These are phyloP conservation scores for Paramisgurnus dabryanus DNA, from an alignment of 2,113 vertebrate genomes.

Conservation along the genomic window DNA sequence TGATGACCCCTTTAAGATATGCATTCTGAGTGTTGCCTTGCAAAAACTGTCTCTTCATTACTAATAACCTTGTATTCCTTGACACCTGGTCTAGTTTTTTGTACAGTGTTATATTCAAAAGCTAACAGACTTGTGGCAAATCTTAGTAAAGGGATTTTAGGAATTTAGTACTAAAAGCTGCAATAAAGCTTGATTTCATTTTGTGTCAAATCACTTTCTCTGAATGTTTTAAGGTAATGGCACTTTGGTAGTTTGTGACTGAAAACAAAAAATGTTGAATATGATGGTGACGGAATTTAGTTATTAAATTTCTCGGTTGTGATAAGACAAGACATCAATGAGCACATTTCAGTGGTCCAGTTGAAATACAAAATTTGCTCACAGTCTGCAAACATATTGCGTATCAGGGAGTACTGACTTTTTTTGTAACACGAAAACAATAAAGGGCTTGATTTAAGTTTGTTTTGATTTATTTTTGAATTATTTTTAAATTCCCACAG, in stretches of 20 bases:
- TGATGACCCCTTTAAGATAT: neutral
- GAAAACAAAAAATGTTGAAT: neutral
- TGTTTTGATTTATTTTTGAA: too few species aligned
- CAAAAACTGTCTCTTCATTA: slow-evolving; percentile 10
- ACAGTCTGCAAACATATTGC: neutral
- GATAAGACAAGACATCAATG: neutral
- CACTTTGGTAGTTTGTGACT: slow-evolving; percentile 1
- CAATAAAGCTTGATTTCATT: neutral
- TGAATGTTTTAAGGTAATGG: neutral
- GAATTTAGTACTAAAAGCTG: neutral
- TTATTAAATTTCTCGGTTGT: slow-evolving; percentile 11
- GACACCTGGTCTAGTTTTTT: slow-evolving; percentile 47
- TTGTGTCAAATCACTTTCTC: neutral
- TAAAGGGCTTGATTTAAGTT: too few species aligned
- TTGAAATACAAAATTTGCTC: neutral
- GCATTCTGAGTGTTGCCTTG: slow-evolving; percentile 43
- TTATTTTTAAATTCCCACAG: too few species aligned
- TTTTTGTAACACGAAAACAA: neutral
- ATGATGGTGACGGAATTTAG: slow-evolving; percentile 14
- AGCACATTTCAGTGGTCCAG: slow-evolving; percentile 16
- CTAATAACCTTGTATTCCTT: slow-evolving; percentile 37
- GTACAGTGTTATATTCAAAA: slow-evolving; percentile 66
- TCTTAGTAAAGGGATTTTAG: slow-evolving; percentile 56
- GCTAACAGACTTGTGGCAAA: slow-evolving; percentile 68
- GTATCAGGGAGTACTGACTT: neutral